Conservation (phyloP, 2,113 vertebrate species). For the Embiotoca jacksoni region DNA sequence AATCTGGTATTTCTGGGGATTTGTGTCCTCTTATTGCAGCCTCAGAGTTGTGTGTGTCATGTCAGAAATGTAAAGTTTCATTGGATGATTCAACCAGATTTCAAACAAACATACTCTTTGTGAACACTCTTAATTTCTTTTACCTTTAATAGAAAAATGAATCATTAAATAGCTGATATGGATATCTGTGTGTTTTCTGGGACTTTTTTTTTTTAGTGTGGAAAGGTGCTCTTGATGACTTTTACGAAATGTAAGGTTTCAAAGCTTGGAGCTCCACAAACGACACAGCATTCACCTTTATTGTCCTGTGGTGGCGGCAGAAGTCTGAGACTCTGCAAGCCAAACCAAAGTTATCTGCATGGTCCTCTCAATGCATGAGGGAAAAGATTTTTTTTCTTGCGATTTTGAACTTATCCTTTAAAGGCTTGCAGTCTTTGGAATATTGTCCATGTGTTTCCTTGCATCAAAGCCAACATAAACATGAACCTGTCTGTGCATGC, state of each 20-base stretch:
- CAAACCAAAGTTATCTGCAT: not conserved
- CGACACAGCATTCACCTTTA: not conserved
- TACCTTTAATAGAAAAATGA: too few species aligned
- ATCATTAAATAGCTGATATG: not conserved
- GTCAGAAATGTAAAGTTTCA: not conserved
- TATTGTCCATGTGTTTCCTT: conserved; percentile 56
- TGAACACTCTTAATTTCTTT: too few species aligned
- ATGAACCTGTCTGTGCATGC: conserved; percentile 67
- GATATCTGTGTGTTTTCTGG: not conserved
- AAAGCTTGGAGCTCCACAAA: not conserved
- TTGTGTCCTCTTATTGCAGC: not conserved
- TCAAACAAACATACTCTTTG: not conserved
- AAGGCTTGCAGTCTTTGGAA: conserved; percentile 41
- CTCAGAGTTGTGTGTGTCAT: not conserved
- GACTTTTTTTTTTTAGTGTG: not conserved
- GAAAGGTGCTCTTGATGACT: not conserved
- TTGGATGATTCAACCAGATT: not conserved
- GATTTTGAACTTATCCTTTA: conserved; percentile 19
- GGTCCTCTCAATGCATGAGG: not conserved
- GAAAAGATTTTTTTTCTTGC: conserved; percentile 10
- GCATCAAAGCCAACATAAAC: conserved; percentile 73
- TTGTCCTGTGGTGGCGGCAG: not conserved
- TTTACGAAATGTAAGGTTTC: conserved; percentile 4
- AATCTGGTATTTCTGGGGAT: not conserved
- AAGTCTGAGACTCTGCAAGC: not conserved